A percentile compares a stretch with the other conserved stretches of the same genome.
These are phyloP conservation scores for Glossosoma conforme DNA, from an alignment of 1,140 invertebrate species.

Conservation along the genomic window DNA sequence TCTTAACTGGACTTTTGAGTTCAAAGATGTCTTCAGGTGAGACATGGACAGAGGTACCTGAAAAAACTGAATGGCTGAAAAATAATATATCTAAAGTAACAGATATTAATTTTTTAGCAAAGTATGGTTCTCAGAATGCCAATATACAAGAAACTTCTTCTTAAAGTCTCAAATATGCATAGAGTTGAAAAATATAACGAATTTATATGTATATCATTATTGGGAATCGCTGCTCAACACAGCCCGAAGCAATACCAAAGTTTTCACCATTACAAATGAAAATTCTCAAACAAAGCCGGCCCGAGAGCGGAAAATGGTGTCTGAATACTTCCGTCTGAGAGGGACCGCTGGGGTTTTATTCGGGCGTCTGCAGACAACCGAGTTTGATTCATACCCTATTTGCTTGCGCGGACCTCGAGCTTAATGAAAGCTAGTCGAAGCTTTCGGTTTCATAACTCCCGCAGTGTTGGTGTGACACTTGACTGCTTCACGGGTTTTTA, in stretches of 20 bases:
- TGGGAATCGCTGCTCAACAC: too few relatives aligned
- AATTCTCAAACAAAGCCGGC: background rate
- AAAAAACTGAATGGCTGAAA: too few relatives aligned
- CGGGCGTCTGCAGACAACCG: background rate
- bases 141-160: too few relatives aligned
- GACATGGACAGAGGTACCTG: too few relatives aligned
- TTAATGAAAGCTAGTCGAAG: conserved; percentile 5
- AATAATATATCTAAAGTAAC: too few relatives aligned
- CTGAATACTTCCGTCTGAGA: background rate
- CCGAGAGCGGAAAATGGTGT: background rate
- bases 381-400: conserved; percentile 5
- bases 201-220: too few relatives aligned
- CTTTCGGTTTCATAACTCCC: background rate
- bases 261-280: conserved; percentile 4
- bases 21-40: too few relatives aligned
- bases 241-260: conserved; percentile 1
- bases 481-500: background rate
- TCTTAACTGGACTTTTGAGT: too few relatives aligned
- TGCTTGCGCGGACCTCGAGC: background rate
- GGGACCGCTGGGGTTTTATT: background rate
- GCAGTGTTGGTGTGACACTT: background rate
- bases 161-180: too few relatives aligned
- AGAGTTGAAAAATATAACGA: too few relatives aligned
- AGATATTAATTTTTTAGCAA: too few relatives aligned
- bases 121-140: too few relatives aligned